A percentile compares a stretch with the other conserved stretches of the same genome.
Conservation (phyloP, 1,140 invertebrate genomes). For the Brachionus plicatilis region DNA sequence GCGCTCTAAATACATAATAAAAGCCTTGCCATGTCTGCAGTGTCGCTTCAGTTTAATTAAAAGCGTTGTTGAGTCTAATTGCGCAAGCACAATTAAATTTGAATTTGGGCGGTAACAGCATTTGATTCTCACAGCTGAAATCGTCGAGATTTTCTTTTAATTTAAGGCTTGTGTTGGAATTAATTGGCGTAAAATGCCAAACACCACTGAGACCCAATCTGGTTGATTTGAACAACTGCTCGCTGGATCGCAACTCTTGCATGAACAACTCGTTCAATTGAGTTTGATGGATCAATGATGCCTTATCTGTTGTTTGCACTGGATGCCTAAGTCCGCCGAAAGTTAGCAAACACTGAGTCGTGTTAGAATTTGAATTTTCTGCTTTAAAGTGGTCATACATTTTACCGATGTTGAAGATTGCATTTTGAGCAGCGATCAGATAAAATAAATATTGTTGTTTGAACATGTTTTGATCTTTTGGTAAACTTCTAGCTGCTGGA, state of each 20-base stretch:
- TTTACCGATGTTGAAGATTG: background rate
- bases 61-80: background rate
- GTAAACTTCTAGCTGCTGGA: conserved; percentile 4
- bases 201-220: background rate
- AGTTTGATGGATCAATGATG: background rate
- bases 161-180: background rate
- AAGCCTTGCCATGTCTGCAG: background rate
- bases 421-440: background rate
- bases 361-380: conserved; percentile 1
- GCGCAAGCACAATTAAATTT: background rate
- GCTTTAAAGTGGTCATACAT: background rate
- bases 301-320: background rate
- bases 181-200: background rate
- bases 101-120: background rate
- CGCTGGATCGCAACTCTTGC: background rate
- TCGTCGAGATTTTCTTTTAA: background rate
- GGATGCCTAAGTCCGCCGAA: background rate
- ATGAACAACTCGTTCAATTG: background rate
- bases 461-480: background rate
- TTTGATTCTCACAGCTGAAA: conserved; percentile 19
- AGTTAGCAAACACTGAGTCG: background rate
- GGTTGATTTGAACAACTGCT: background rate
- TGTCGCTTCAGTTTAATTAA: conserved; percentile 24
- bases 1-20: background rate
- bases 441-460: background rate